Conservation (phyloP, 2,797 vertebrate genomes). For the Bryconaethiops microstoma region DNA sequence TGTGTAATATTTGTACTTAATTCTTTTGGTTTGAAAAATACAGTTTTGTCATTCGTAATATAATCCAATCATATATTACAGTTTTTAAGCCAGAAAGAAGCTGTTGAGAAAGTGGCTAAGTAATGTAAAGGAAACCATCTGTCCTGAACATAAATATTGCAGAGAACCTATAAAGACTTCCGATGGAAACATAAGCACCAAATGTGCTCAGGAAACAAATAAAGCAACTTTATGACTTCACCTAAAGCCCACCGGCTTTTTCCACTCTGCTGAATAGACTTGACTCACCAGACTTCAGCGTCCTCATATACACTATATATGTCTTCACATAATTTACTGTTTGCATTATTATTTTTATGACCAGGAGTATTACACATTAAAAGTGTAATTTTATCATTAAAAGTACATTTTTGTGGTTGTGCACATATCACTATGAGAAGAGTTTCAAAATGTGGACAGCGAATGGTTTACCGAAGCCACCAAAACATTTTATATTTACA, state of each 20-base stretch:
- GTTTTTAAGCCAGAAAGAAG: conserved; percentile 21
- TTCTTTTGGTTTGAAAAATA: neutral
- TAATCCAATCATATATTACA: conserved; percentile 2
- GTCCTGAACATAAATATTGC: conserved; percentile 75
- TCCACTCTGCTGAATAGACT: conserved; percentile 36
- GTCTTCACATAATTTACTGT: conserved; percentile 9
- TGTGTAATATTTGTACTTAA: too few relatives aligned
- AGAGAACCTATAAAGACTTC: conserved; percentile 70
- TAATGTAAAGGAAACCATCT: conserved; percentile 54
- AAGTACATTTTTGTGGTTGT: neutral
- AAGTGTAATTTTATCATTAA: neutral
- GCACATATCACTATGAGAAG: neutral
- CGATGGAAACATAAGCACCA: conserved; percentile 76
- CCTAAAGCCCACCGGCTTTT: conserved; percentile 44
- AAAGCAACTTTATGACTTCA: conserved; percentile 75
- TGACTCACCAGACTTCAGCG: conserved; percentile 25
- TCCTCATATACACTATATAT: neutral
- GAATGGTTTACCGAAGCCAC: neutral
- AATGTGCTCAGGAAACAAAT: conserved; percentile 79
- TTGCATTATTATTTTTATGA: neutral
- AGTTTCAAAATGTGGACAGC: neutral
- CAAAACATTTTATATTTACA: neutral
- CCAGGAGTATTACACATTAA: neutral
- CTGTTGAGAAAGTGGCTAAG: conserved; percentile 28
- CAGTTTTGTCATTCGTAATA: neutral